phyloP scores from a whole-genome alignment of 2,113 vertebrate genomes.

The Hippocampus comes region DNA sequence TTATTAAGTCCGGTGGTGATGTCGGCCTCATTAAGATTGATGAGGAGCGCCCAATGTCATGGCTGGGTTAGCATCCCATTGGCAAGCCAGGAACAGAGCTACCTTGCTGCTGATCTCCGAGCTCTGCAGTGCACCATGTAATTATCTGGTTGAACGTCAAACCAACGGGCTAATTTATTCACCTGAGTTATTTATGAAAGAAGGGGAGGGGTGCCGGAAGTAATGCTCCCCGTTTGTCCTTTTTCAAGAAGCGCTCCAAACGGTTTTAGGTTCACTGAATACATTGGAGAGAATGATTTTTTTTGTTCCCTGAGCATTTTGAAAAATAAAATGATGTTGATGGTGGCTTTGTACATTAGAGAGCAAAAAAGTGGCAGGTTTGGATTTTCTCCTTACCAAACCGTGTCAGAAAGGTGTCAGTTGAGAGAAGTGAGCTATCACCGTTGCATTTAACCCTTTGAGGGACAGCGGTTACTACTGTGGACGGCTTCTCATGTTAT shows the following conservation, averaged over 20 bases:
- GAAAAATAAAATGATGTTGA: background rate
- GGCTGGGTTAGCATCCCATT: conserved; percentile 64
- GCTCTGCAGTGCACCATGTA: conserved; percentile 47
- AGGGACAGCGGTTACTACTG: too few relatives aligned
- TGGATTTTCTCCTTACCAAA: conserved; percentile 9
- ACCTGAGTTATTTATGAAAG: conserved; percentile 67
- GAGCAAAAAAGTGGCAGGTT: background rate
- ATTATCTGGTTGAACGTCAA: conserved; percentile 73
- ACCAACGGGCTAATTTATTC: conserved; percentile 71
- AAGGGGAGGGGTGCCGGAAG: conserved; percentile 5
- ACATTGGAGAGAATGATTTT: conserved; percentile 2
- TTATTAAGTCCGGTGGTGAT: conserved; percentile 57
- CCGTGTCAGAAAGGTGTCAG: conserved; percentile 8
- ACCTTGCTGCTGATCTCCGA: conserved; percentile 38
- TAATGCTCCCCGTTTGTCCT: conserved; percentile 59
- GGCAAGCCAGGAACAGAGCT: conserved; percentile 48
- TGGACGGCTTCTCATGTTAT: too few relatives aligned
- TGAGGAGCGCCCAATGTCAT: conserved; percentile 67
- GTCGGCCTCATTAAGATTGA: conserved; percentile 70
- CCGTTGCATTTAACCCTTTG: conserved; percentile 12
- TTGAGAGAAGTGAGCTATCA: conserved; percentile 44
- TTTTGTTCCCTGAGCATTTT: background rate
- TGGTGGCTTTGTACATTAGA: background rate
- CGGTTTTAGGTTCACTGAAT: conserved; percentile 34
- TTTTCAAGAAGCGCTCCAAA: conserved; percentile 37